Evolutionary conservation across 2,797 vertebrate species (phyloP), one percentile per base, ranked within the genome.

Genomic region (Gephyroberyx darwinii): DNA sequence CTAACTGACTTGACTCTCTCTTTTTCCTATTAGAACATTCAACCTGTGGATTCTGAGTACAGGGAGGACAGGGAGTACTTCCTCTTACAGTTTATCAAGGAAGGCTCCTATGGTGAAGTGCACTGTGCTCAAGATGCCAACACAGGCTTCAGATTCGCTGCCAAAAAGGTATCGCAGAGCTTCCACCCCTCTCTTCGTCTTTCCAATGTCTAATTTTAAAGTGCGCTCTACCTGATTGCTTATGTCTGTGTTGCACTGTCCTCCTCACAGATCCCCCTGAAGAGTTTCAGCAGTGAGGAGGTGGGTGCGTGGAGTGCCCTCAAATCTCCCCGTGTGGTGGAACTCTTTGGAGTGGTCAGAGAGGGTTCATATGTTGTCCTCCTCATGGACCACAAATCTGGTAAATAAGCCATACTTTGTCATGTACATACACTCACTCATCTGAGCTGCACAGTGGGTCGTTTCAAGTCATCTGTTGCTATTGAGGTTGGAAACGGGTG

Each of bases 101-200:
- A 94, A 66, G 98, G 98, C 50, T 95, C 96, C 26, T 99, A 96
- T 4, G 98, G 98, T 16, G 96, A 97, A 69, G 96, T 99, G 0
- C 93, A 96, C 91, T 89, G 92, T 57, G 94, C 96, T 84, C 86
- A 92, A 80, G 98, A 99, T 92, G 94, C 94, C 73, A 94, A 93
- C 86, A 98, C 96, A 0, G 95, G 95, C 77, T 98, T 96, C 81
- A 92, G 77, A 82, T 99, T 97, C 63, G 97, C 97, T 37, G 95
- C 95, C 74, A 99, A 99, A 88, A 97, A 96, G 97, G 98, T 99
- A 92, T 77, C 6, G 1, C 52, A 26, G 17, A 35, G 20, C 9
- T 9, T 2, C 45, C 26, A 2, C 0, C 6, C 5, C 7, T 5
- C 19, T 19, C 10, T 22, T 16, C 16, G 58, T 13, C 13, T 65